These are phyloP conservation scores for Aphidius gifuensis DNA, from an alignment of 1,140 invertebrate species.

Conservation along the genomic window DNA sequence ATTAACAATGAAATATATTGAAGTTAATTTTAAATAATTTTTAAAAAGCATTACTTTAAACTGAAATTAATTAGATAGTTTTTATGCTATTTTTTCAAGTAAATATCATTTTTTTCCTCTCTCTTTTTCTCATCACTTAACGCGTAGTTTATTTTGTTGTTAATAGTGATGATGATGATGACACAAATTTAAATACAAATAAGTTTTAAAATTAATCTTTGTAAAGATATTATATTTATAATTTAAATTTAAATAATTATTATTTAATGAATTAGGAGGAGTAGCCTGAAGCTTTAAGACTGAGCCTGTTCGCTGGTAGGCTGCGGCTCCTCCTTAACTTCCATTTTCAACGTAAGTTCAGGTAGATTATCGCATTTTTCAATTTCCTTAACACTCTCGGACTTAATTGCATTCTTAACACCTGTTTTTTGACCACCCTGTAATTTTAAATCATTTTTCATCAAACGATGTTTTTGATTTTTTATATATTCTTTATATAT, in stretches of 20 bases:
- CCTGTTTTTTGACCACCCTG: constrained; percentile 47
- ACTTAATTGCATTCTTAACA: constrained; percentile 46
- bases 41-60: too few species aligned
- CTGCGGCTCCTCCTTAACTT: constrained; percentile 45
- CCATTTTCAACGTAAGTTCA: constrained; percentile 46
- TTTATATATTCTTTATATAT: not conserved
- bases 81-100: too few species aligned
- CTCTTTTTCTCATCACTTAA: not conserved
- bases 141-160: too few species aligned
- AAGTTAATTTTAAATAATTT: too few species aligned
- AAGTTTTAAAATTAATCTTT: constrained; percentile 35
- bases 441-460: constrained; percentile 42
- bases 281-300: constrained; percentile 51
- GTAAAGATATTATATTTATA: constrained; percentile 43
- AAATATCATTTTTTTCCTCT: not conserved
- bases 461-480: constrained; percentile 28
- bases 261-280: constrained; percentile 33
- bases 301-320: constrained; percentile 51
- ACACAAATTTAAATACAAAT: constrained; percentile 22
- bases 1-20: too few species aligned
- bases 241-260: constrained; percentile 42
- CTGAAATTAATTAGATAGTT: too few species aligned
- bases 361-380: constrained; percentile 36
- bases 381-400: constrained; percentile 48
- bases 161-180: too few species aligned